These are phyloP conservation scores for Lepus timidus DNA, from an alignment of 2,113 vertebrate genomes.

Conservation along the genomic window DNA sequence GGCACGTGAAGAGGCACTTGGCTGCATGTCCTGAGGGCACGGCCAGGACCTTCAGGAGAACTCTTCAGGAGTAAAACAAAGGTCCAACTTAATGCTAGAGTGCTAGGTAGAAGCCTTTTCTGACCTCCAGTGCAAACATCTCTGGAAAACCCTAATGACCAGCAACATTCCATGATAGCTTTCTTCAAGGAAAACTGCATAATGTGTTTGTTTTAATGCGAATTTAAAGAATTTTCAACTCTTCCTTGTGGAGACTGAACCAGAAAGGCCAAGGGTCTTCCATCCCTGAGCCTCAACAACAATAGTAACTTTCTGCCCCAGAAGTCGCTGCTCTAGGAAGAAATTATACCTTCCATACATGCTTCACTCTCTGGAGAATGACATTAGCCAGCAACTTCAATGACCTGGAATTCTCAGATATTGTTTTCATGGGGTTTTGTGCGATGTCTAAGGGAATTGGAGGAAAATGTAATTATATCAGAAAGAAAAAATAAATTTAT, in stretches of 20 bases:
- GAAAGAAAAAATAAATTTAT: not conserved
- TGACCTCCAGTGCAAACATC: not conserved
- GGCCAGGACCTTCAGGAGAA: not conserved
- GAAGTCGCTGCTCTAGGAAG: not conserved
- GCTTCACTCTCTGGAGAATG: not conserved
- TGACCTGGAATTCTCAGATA: not conserved
- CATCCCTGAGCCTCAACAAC: no score
- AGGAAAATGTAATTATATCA: not conserved
- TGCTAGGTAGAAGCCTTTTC: not conserved
- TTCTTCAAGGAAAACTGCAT: not conserved
- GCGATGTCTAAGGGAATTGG: not conserved
- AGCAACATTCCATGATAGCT: no score
- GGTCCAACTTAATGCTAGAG: not conserved
- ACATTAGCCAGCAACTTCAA: not conserved
- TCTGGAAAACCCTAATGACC: not conserved
- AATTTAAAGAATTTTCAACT: not conserved
- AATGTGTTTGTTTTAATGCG: not conserved
- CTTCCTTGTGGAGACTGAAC: accelerated
- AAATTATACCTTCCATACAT: not conserved
- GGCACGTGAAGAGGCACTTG: no score
- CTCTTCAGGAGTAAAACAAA: accelerated
- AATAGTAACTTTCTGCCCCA: no score
- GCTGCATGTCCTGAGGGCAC: not conserved
- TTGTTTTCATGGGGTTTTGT: not conserved
- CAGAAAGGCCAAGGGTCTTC: not conserved